These are phyloP conservation scores for Pogonognathellus flavescens DNA, from an alignment of 1,140 invertebrate genomes.

Conservation along the genomic window DNA sequence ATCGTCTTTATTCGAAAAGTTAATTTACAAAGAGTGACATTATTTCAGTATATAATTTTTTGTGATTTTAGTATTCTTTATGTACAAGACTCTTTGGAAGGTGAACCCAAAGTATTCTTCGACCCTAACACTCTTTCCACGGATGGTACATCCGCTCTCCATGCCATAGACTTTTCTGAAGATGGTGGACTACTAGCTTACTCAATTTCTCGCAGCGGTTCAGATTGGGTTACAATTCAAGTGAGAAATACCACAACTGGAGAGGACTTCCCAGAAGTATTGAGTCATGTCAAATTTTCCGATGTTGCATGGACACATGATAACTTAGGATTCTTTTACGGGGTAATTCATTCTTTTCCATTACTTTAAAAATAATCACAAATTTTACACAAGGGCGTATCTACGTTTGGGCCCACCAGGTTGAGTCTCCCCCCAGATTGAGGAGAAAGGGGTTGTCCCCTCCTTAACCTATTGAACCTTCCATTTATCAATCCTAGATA, in stretches of 20 bases:
- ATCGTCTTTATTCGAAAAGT: background rate
- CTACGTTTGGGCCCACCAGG: too few relatives aligned
- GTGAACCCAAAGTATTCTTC: constrained; percentile 88
- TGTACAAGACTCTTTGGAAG: constrained; percentile 84
- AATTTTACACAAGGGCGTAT: background rate
- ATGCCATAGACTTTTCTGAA: constrained; percentile 35
- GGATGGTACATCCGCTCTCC: constrained; percentile 34
- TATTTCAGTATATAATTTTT: constrained; percentile 4
- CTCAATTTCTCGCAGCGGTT: constrained; percentile 90
- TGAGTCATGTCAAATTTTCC: constrained; percentile 93
- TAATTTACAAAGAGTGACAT: background rate
- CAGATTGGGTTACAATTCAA: constrained; percentile 94
- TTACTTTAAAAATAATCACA: too few relatives aligned
- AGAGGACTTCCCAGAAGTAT: constrained; percentile 87
- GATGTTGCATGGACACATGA: constrained; percentile 94
- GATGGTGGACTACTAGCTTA: constrained; percentile 88
- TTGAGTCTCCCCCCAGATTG: too few relatives aligned
- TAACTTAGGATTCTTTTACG: constrained; percentile 95
- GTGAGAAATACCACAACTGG: constrained; percentile 84
- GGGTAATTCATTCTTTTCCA: too few relatives aligned
- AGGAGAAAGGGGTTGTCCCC: too few relatives aligned
- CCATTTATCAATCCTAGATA: too few relatives aligned
- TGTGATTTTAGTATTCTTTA: constrained; percentile 84
- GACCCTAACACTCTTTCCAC: constrained; percentile 93
- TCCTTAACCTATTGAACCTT: too few relatives aligned